phyloP scores from a whole-genome alignment of 2,113 vertebrate genomes.

The Notarius lentiginosus region DNA sequence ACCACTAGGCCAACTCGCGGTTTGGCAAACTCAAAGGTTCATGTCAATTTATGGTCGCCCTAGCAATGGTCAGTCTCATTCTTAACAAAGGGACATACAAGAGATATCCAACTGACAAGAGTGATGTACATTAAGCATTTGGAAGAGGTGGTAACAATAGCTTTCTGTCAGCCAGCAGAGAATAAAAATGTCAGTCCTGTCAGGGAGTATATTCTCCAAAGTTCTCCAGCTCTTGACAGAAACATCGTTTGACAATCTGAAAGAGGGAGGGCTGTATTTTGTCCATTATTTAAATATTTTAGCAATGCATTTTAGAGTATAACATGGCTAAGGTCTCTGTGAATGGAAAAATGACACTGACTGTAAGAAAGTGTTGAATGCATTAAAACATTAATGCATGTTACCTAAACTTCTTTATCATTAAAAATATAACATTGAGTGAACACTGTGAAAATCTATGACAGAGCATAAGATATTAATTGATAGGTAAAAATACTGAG shows the following conservation, averaged over 20 bases:
- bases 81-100: slow-evolving; percentile 71
- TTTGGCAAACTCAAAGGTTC: slow-evolving; percentile 16
- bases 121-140: slow-evolving; percentile 68
- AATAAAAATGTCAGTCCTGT: slow-evolving; percentile 76
- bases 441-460: slow-evolving; percentile 71
- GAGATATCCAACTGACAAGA: slow-evolving; percentile 61
- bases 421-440: slow-evolving; percentile 68
- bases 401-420: slow-evolving; percentile 71
- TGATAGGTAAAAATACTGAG: slow-evolving; percentile 60
- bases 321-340: slow-evolving; percentile 55
- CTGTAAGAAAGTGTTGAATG: slow-evolving; percentile 54
- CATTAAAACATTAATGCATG: slow-evolving; percentile 70
- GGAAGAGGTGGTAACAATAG: slow-evolving; percentile 71
- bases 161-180: slow-evolving; percentile 73
- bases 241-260: slow-evolving; percentile 73
- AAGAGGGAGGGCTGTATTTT: slow-evolving; percentile 66
- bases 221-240: slow-evolving; percentile 71
- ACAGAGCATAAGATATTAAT: slow-evolving; percentile 70
- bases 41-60: slow-evolving; percentile 49
- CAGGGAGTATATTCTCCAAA: slow-evolving; percentile 69
- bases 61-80: slow-evolving; percentile 46
- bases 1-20: background rate
- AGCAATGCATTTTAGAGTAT: slow-evolving; percentile 67
- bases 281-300: slow-evolving; percentile 76
- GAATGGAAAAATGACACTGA: slow-evolving; percentile 49